These are phyloP conservation scores for Psix sp. DNA, from an alignment of 1,140 invertebrate species.

Conservation along the genomic window DNA sequence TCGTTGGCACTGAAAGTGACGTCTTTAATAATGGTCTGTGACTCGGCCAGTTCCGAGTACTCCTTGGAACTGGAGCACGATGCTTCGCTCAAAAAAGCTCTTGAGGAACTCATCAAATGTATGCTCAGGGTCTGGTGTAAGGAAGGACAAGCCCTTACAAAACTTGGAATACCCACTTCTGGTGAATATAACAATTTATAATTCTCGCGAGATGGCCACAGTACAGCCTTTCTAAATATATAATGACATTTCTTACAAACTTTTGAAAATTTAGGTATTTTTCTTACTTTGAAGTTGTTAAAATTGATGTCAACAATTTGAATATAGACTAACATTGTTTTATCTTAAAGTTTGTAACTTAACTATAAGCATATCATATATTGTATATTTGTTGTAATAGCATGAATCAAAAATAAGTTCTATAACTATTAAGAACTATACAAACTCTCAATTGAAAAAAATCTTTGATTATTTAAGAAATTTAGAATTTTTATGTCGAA, in stretches of 20 bases:
- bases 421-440: too few species aligned
- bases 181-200: constrained; percentile 63
- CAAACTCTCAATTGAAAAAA: too few species aligned
- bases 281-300: neutral
- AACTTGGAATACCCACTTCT: constrained; percentile 63
- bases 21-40: constrained; percentile 70
- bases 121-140: constrained; percentile 89
- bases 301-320: too few species aligned
- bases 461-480: neutral
- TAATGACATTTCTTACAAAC: neutral
- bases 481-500: neutral
- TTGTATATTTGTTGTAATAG: too few species aligned
- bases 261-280: too few species aligned
- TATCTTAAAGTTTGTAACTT: too few species aligned
- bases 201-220: neutral
- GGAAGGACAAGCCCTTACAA: constrained; percentile 82
- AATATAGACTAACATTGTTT: too few species aligned
- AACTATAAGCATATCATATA: too few species aligned
- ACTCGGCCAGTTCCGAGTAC: constrained; percentile 67
- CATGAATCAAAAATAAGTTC: too few species aligned
- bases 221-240: neutral
- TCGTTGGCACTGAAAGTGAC: constrained; percentile 38
- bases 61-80: constrained; percentile 72
- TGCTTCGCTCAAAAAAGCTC: constrained; percentile 80
- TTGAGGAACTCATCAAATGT: constrained; percentile 86